These are phyloP conservation scores for Tachuris rubrigastra DNA, from an alignment of 2,113 vertebrate species.

Conservation along the genomic window DNA sequence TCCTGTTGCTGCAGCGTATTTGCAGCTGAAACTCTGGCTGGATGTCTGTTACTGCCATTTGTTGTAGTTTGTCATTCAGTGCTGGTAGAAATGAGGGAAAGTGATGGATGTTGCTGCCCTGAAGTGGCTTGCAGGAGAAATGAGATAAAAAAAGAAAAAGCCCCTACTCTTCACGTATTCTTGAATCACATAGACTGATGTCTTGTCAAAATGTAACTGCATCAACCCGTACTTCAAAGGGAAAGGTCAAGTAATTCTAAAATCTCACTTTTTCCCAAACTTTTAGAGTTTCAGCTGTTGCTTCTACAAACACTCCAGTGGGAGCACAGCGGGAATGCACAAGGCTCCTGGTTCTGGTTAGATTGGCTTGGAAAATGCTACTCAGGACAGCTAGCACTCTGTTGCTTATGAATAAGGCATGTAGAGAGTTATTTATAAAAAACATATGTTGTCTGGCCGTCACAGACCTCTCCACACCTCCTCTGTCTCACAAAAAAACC, in stretches of 20 bases:
- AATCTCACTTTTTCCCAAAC: not conserved
- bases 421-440: not conserved
- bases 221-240: not conserved
- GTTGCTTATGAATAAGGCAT: not conserved
- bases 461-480: not conserved
- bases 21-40: not conserved
- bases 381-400: not conserved
- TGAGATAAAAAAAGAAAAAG: not conserved
- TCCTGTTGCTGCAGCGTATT: rapidly evolving
- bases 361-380: not conserved
- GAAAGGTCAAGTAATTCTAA: not conserved
- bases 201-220: constrained; percentile 25
- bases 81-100: not conserved
- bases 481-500: not conserved
- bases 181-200: not conserved
- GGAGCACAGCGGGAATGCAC: not conserved
- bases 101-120: not conserved
- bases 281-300: not conserved
- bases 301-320: not conserved
- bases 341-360: not conserved
- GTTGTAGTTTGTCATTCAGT: not conserved
- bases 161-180: not conserved
- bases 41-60: not conserved
- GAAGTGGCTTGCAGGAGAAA: not conserved
- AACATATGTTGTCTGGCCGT: not conserved